Percentiles rank a stretch among this genome's conserved stretches.
Conservation (phyloP, 2,113 vertebrate genomes). For the Boleophthalmus pectinirostris region DNA sequence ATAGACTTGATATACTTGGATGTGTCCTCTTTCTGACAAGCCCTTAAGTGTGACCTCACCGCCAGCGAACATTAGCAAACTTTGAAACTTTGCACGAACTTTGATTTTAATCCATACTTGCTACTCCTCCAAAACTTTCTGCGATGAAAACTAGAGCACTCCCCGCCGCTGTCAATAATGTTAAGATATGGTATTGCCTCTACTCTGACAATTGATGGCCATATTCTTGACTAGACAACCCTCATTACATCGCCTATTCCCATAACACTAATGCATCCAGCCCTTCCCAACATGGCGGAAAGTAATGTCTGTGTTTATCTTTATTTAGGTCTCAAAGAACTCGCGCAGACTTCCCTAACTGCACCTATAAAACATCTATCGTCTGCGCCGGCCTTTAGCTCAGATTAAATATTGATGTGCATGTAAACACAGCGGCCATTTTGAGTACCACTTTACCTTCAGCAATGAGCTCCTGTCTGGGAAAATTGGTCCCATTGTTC, state of each 20-base stretch:
- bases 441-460: constrained; percentile 57
- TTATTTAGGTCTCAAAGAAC: constrained; percentile 58
- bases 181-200: background rate
- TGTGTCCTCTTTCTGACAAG: no score
- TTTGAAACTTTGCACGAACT: background rate
- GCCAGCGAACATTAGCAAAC: background rate
- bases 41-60: background rate
- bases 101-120: background rate
- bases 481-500: constrained; percentile 66
- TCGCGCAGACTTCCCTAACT: constrained; percentile 41
- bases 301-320: constrained; percentile 59
- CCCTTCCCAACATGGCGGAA: constrained; percentile 28
- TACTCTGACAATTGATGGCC: background rate
- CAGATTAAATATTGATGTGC: constrained; percentile 74
- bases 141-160: background rate
- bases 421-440: constrained; percentile 68
- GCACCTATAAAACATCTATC: constrained; percentile 53
- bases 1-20: no score
- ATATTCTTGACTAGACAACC: background rate
- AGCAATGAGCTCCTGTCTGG: constrained; percentile 53
- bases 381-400: constrained; percentile 64
- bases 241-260: constrained; percentile 1
- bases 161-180: background rate
- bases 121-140: background rate
- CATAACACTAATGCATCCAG: constrained; percentile 4